Conservation (phyloP, 2,113 vertebrate genomes). For the Apteryx owenii region DNA sequence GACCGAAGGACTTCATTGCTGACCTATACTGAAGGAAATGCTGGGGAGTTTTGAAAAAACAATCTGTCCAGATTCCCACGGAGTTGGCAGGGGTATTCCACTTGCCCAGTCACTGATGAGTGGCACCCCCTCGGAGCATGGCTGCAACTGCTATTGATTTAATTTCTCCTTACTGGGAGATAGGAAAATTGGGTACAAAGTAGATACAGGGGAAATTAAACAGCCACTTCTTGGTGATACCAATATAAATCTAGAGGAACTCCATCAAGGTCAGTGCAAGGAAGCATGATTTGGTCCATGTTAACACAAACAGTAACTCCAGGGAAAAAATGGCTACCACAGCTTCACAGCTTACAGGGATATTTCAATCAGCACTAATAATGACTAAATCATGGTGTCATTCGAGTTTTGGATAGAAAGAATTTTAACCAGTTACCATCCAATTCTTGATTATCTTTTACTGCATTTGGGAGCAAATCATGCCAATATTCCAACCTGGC, state of each 20-base stretch:
- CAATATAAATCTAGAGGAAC: not conserved
- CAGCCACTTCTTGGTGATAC: not conserved
- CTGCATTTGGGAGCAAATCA: not conserved
- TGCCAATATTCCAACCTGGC: not conserved
- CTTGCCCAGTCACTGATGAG: slow-evolving; percentile 77
- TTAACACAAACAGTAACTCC: not conserved
- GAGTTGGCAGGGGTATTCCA: slow-evolving; percentile 80
- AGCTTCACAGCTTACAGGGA: not conserved
- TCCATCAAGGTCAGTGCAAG: not conserved
- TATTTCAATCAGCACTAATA: accelerated
- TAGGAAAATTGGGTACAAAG: not conserved
- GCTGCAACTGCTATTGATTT: not conserved
- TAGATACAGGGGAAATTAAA: not conserved
- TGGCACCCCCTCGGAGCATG: slow-evolving; percentile 78
- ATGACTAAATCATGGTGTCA: accelerated
- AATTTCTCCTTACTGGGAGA: not conserved
- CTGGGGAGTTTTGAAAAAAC: slow-evolving; percentile 77
- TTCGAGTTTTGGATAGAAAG: not conserved
- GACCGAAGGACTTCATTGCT: slow-evolving; percentile 85
- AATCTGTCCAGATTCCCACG: slow-evolving; percentile 85
- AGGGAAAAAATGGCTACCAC: not conserved
- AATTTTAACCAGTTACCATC: not conserved
- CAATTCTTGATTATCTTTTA: not conserved
- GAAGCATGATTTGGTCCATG: not conserved
- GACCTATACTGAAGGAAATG: slow-evolving; percentile 80